phyloP scores from a whole-genome alignment of 2,113 vertebrate genomes.

The Capreolus pygargus region DNA sequence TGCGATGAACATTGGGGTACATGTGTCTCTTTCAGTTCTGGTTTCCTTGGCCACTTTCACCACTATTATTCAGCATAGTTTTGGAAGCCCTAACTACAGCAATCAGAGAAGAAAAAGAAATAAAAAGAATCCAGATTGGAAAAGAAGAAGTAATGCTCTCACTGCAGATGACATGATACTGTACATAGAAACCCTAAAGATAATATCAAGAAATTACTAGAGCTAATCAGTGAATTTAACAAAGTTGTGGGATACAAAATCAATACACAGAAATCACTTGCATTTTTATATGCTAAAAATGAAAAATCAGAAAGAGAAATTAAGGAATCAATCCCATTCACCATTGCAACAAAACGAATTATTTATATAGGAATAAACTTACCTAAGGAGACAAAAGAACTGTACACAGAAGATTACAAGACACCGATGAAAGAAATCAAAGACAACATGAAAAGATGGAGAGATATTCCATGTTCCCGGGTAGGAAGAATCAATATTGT shows the following conservation, averaged over 20 bases:
- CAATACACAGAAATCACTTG: background rate
- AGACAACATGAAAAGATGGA: background rate
- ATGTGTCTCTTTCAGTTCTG: background rate
- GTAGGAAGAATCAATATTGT: background rate
- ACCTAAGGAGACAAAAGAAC: background rate
- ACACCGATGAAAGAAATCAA: background rate
- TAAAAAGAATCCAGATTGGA: background rate
- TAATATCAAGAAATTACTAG: background rate
- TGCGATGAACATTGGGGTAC: background rate
- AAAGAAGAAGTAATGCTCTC: background rate
- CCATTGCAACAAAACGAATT: background rate
- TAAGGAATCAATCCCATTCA: background rate
- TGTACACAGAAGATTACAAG: background rate
- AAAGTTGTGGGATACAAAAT: background rate
- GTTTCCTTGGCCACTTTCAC: accelerated
- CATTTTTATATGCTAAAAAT: background rate
- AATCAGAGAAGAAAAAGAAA: background rate
- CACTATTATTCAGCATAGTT: background rate
- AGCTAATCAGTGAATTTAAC: background rate
- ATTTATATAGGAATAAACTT: background rate
- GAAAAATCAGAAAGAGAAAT: background rate
- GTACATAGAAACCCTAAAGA: background rate
- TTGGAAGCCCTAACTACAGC: background rate
- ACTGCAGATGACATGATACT: background rate
- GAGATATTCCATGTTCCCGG: background rate